phyloP scores from a whole-genome alignment of 2,888 invertebrate genomes.

The Coleophora flavipennella region DNA sequence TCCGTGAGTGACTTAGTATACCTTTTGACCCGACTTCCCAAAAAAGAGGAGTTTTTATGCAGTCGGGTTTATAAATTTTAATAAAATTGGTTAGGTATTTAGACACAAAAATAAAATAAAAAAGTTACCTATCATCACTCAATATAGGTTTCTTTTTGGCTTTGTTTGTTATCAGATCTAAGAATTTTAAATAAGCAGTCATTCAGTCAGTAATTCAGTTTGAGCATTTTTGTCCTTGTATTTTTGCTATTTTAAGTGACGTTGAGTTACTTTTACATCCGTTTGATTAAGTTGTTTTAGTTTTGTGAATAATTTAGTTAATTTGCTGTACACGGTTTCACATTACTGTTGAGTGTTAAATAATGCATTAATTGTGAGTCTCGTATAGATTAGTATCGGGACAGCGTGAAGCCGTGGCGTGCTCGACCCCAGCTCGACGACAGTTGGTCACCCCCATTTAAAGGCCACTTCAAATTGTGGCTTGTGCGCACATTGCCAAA shows the following conservation, averaged over 20 bases:
- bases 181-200: no score
- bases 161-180: no score
- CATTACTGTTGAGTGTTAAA: slow-evolving; percentile 47
- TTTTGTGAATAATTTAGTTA: slow-evolving; percentile 15
- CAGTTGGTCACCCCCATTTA: slow-evolving; percentile 72
- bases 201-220: no score
- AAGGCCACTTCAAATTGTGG: slow-evolving; percentile 69
- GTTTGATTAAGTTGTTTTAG: slow-evolving; percentile 5
- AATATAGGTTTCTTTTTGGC: no score
- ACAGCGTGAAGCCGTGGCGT: slow-evolving; percentile 60
- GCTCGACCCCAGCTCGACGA: slow-evolving; percentile 60
- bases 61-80: no score
- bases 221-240: background rate
- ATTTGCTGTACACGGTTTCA: slow-evolving; percentile 22
- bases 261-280: slow-evolving; percentile 2
- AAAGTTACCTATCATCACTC: no score
- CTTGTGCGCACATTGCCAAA: slow-evolving; percentile 60
- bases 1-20: no score
- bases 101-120: no score
- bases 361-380: slow-evolving; percentile 59
- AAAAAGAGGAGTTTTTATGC: no score
- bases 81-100: no score
- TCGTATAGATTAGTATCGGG: slow-evolving; percentile 65
- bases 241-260: slow-evolving; percentile 1
- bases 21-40: no score